A percentile compares a stretch with the other conserved stretches of the same genome.
Conservation (phyloP, 2,113 vertebrate genomes). For the Siniperca knerii region DNA sequence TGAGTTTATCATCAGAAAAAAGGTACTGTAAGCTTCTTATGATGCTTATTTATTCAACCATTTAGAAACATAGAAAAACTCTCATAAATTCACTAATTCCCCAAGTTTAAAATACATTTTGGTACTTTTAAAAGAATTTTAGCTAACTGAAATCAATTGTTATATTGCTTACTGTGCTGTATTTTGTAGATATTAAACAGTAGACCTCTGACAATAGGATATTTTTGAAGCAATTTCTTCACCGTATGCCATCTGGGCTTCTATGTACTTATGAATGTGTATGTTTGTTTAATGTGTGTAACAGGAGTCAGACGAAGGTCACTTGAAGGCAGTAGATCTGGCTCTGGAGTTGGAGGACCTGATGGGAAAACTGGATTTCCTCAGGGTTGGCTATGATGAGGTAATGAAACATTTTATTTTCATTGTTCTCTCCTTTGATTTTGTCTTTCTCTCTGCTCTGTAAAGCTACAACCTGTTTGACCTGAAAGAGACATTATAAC, state of each 20-base stretch:
- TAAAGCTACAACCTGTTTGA: too few relatives aligned
- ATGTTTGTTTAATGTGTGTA: slow-evolving; percentile 12
- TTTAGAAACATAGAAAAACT: background rate
- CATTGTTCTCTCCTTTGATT: background rate
- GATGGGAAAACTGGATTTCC: slow-evolving; percentile 81
- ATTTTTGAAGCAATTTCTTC: background rate
- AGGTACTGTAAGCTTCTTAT: slow-evolving; percentile 65
- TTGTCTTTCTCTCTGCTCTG: background rate
- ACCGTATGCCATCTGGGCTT: background rate
- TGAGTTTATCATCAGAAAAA: slow-evolving; percentile 83
- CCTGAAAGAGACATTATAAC: background rate
- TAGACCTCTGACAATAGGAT: background rate
- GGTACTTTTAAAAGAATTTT: background rate
- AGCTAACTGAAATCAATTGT: background rate
- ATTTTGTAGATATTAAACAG: too few relatives aligned
- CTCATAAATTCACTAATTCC: background rate
- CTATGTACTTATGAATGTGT: background rate
- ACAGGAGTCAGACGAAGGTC: slow-evolving; percentile 82
- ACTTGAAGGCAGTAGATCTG: slow-evolving; percentile 75
- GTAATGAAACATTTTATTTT: slow-evolving; percentile 53
- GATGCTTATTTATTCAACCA: background rate
- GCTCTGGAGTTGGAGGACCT: slow-evolving; percentile 82
- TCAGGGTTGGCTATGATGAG: slow-evolving; percentile 82
- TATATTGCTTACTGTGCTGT: too few relatives aligned
- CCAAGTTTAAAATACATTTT: background rate